Base-by-base conservation (phyloP, 2,888 invertebrate species). In the Drosophila diplacantha region DNA sequence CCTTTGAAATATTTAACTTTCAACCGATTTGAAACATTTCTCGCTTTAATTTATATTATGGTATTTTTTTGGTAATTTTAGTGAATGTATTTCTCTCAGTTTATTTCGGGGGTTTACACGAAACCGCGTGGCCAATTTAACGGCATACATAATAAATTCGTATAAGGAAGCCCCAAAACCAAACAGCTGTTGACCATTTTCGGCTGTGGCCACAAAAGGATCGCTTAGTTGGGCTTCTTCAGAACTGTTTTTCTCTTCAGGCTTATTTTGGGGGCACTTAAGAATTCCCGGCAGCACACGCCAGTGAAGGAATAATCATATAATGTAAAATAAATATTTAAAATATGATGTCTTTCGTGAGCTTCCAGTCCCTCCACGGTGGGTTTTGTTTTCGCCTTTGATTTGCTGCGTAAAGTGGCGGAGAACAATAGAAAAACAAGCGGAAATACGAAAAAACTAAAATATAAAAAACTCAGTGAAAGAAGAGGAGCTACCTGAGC, bases 351-450 rank as follows among this genome's bases (percentile, higher is more conserved):
- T 52, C 34, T 37, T 43, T 37, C 35, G 60, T 43, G 59, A 44
- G 58, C 58, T 58, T 59, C 43, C 14, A 12, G 52, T 51, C 51
- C 26, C 38, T 24, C 3, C 16, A 29, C 9, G n/a, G 26, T 24
- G 7, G 3, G 38, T 24, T 53, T 43, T 58, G 35, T 58, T 59
- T 54, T 38, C 18, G 12, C 65, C 60, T 79, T 46, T 70, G 52
- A 71, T 73, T 78, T 80, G 72, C 55, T 73, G 75, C 72, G 65
- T 81, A 82, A 85, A 85, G 85, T 85, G 84, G 70, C 78, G 82
- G 22, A 79, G 81, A 84, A 84, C 81, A 84, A 84, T 81, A 71
- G 66, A 60, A 72, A 59, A 58, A 71, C 50, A 73, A 76, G 69
- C 84, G 74, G 75, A 83, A 83, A 81, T 74, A 79, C 72, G n/a